Evolutionary conservation across 2,113 vertebrate genomes (phyloP).

Genomic region (Callopanchax toddi): DNA sequence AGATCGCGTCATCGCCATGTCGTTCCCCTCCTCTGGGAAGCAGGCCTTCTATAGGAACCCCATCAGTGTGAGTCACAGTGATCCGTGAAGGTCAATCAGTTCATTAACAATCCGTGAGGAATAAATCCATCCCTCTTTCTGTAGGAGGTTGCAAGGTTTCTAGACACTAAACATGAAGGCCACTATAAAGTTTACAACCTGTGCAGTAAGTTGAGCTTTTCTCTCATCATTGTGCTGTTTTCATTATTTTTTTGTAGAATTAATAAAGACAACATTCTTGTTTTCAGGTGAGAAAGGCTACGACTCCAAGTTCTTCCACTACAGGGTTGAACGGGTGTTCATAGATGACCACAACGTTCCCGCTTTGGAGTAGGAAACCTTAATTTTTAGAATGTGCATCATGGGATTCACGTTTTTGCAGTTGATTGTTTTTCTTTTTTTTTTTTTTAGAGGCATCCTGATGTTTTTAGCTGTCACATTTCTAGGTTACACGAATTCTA

Average conservation of each 20-base stretch:
- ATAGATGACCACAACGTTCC: conserved; percentile 97
- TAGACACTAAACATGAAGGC: conserved; percentile 89
- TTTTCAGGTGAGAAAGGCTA: conserved; percentile 91
- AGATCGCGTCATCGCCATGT: conserved; percentile 98
- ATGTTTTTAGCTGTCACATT: background rate
- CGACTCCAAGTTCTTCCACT: conserved; percentile 90
- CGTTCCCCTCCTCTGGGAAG: conserved; percentile 94
- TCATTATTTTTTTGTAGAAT: background rate
- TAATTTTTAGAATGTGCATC: background rate
- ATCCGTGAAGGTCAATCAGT: background rate
- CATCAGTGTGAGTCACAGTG: conserved; percentile 82
- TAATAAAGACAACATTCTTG: background rate
- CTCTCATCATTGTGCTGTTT: background rate
- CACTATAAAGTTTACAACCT: conserved; percentile 97
- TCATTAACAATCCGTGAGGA: no score
- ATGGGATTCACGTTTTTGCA: no score
- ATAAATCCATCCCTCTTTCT: conserved; percentile 21
- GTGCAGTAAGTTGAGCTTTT: conserved; percentile 87
- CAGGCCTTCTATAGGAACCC: conserved; percentile 97
- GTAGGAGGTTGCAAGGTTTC: conserved; percentile 92
- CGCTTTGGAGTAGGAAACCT: conserved; percentile 83
- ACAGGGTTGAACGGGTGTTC: conserved; percentile 87
- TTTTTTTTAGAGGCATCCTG: background rate
- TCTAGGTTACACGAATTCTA: no score
- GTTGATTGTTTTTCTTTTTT: background rate